These are phyloP conservation scores for Trichonephila clavipes DNA, from an alignment of 1,140 invertebrate species.

Conservation along the genomic window DNA sequence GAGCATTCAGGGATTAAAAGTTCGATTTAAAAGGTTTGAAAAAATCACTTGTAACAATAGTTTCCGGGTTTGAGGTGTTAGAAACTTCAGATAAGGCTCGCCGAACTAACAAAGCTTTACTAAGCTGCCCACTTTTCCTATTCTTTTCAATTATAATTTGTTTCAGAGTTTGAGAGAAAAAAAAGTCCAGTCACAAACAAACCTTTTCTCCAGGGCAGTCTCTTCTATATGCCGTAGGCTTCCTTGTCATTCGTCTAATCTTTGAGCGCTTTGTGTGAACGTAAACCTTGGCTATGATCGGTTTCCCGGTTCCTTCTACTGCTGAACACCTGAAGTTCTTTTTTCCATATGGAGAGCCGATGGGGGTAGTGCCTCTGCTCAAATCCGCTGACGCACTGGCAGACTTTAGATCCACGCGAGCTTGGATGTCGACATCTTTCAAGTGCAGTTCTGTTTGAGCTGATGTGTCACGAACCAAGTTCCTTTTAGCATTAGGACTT, in stretches of 20 bases:
- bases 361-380: neutral
- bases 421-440: slow-evolving; percentile 49
- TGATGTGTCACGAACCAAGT: slow-evolving; percentile 37
- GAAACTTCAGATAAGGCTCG: too few relatives aligned
- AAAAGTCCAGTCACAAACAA: neutral
- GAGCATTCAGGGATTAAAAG: too few relatives aligned
- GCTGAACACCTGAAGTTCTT: slow-evolving; percentile 19
- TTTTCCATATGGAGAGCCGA: neutral
- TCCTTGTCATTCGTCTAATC: slow-evolving; percentile 3
- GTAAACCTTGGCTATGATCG: slow-evolving; percentile 71
- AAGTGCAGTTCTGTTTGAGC: slow-evolving; percentile 51
- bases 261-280: slow-evolving; percentile 70
- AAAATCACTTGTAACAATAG: too few relatives aligned
- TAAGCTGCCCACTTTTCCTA: too few relatives aligned
- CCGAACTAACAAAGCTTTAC: too few relatives aligned
- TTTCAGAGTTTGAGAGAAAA: too few relatives aligned
- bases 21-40: too few relatives aligned
- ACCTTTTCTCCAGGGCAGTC: slow-evolving; percentile 54
- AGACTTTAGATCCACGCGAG: neutral
- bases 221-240: slow-evolving; percentile 48
- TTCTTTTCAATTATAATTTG: too few relatives aligned
- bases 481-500: slow-evolving; percentile 35
- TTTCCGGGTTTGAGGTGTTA: too few relatives aligned
- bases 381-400: slow-evolving; percentile 17
- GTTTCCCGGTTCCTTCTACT: slow-evolving; percentile 40